These are phyloP conservation scores for Nomia melanderi DNA, from an alignment of 1,140 invertebrate genomes.

Conservation along the genomic window DNA sequence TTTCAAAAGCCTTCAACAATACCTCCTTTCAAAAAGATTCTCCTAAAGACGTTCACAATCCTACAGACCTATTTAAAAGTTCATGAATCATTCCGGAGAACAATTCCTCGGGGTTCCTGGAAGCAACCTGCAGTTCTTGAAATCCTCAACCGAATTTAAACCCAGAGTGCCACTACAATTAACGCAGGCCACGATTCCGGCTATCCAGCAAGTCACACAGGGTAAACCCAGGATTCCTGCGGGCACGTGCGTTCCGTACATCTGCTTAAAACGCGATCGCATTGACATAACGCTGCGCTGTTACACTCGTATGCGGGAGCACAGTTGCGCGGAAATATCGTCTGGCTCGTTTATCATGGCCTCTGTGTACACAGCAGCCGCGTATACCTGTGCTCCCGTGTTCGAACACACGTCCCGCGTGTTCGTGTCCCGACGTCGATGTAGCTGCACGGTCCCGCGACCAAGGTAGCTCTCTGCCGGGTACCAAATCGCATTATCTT, in stretches of 20 bases:
- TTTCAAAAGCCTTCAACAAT: no score
- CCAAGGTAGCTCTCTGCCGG: slow-evolving; percentile 12
- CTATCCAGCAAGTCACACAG: neutral
- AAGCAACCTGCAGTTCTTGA: no score
- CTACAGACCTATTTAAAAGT: no score
- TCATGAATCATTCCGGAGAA: no score
- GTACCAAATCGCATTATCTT: slow-evolving; percentile 55
- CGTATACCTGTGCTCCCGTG: neutral
- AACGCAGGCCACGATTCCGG: no score
- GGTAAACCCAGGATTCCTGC: neutral
- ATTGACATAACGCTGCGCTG: no score
- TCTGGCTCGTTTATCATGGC: slow-evolving; percentile 30
- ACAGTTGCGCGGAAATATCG: slow-evolving; percentile 43
- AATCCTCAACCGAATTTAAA: no score
- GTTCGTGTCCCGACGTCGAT: neutral
- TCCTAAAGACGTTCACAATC: no score
- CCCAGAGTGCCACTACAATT: no score
- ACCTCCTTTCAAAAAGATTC: no score
- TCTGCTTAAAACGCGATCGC: slow-evolving; percentile 17
- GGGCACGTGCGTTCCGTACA: neutral
- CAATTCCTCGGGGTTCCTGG: no score
- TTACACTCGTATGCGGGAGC: neutral
- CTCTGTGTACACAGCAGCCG: neutral
- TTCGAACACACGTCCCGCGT: neutral
- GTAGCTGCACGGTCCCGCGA: neutral